These are phyloP conservation scores for Electrona antarctica DNA, from an alignment of 2,113 vertebrate species.

Conservation along the genomic window DNA sequence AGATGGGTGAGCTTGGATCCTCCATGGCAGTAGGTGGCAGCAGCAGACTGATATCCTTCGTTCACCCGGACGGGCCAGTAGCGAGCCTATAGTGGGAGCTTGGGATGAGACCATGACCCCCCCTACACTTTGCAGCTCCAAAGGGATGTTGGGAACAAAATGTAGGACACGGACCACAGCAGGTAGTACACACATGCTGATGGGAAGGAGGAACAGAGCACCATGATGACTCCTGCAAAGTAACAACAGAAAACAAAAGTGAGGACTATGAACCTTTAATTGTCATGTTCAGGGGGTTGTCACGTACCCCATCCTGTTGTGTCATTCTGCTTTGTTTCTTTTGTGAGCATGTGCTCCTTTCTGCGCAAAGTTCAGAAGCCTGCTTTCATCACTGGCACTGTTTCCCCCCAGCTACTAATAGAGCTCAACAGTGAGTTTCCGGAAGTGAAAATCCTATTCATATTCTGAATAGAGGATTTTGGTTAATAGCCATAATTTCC, in stretches of 20 bases:
- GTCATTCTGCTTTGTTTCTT: too few species aligned
- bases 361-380: too few species aligned
- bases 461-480: too few species aligned
- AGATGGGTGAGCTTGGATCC: slow-evolving; percentile 30
- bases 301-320: not conserved
- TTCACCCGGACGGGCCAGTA: slow-evolving; percentile 33
- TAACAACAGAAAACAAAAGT: slow-evolving; percentile 8
- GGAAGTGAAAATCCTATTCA: too few species aligned
- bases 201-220: slow-evolving; percentile 82
- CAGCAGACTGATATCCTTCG: slow-evolving; percentile 42
- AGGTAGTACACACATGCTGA: slow-evolving; percentile 88
- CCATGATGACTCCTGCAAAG: slow-evolving; percentile 79
- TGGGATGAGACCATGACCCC: not conserved
- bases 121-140: slow-evolving; percentile 85
- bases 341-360: too few species aligned
- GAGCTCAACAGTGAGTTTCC: too few species aligned
- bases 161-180: slow-evolving; percentile 91
- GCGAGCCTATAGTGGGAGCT: slow-evolving; percentile 22
- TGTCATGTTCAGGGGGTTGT: not conserved
- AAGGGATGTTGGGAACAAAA: slow-evolving; percentile 85
- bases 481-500: too few species aligned
- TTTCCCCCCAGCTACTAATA: too few species aligned
- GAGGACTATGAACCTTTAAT: not conserved
- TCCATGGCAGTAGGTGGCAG: slow-evolving; percentile 43
- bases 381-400: too few species aligned